Conservation (phyloP, 1,140 invertebrate genomes). For the Cydia pomonella region DNA sequence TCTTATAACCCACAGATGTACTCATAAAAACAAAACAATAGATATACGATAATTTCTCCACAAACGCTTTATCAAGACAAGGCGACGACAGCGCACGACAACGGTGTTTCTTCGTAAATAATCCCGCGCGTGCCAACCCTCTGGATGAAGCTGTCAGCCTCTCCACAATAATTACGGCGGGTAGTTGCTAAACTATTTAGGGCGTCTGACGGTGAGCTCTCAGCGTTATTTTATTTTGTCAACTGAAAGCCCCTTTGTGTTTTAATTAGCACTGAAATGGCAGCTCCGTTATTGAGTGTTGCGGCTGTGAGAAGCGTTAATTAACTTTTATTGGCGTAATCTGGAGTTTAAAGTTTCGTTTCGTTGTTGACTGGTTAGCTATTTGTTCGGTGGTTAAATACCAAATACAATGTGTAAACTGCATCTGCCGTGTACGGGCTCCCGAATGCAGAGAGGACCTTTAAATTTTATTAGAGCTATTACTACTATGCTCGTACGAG, state of each 20-base stretch:
- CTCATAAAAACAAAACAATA: conserved; percentile 26
- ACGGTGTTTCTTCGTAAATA: conserved; percentile 24
- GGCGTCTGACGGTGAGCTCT: conserved; percentile 48
- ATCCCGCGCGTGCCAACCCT: conserved; percentile 26
- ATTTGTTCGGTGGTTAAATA: not conserved
- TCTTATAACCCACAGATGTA: conserved; percentile 18
- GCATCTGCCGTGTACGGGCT: conserved; percentile 33
- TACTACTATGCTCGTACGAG: conserved; percentile 44
- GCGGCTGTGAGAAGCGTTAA: conserved; percentile 37
- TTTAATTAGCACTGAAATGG: conserved; percentile 61
- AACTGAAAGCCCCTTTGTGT: conserved; percentile 61
- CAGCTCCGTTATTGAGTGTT: conserved; percentile 45
- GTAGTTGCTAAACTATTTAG: conserved; percentile 65
- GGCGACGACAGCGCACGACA: conserved; percentile 22
- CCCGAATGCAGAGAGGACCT: conserved; percentile 43
- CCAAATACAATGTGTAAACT: conserved; percentile 29
- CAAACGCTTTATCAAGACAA: conserved; percentile 1
- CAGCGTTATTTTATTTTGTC: conserved; percentile 62
- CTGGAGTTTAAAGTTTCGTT: conserved; percentile 28
- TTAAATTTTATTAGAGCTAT: conserved; percentile 57
- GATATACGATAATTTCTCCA: conserved; percentile 19
- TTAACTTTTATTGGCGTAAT: conserved; percentile 28
- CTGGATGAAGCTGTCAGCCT: conserved; percentile 18
- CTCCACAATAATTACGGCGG: conserved; percentile 58
- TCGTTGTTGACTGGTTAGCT: not conserved